Evolutionary conservation across 2,113 vertebrate species (phyloP).

Genomic region (Rutilus rutilus): DNA sequence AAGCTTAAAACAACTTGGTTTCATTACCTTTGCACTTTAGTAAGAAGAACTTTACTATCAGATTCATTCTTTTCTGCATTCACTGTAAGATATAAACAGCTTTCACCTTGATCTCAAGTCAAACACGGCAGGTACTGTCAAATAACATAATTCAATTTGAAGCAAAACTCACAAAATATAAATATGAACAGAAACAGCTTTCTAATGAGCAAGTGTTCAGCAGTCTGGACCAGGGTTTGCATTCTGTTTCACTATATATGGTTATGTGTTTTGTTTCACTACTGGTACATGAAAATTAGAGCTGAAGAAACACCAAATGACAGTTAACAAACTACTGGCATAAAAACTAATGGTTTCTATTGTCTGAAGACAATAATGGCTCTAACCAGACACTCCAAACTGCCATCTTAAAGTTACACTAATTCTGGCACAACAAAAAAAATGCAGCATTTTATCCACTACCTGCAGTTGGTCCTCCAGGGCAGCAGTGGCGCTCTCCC

Average conservation of each 20-base stretch:
- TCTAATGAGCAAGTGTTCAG: not conserved
- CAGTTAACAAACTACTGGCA: not conserved
- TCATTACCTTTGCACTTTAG: conserved; percentile 2
- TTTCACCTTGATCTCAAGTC: not conserved
- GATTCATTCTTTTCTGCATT: not conserved
- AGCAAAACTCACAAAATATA: not conserved
- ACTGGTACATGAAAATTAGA: not conserved
- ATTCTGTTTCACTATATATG: not conserved
- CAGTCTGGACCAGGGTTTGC: not conserved
- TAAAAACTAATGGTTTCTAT: not conserved
- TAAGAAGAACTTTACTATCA: not conserved
- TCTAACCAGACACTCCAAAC: not conserved
- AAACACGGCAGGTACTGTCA: not conserved
- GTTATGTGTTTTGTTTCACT: not conserved
- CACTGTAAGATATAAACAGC: not conserved
- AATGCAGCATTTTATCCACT: not conserved
- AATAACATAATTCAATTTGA: not conserved
- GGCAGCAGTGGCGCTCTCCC: conserved; percentile 87
- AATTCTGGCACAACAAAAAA: not conserved
- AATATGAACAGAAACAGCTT: not conserved
- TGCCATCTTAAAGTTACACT: not conserved
- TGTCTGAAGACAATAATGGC: not conserved
- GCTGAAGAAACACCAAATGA: not conserved
- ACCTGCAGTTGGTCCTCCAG: conserved; percentile 96
- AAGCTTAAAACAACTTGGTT: not conserved